Evolutionary conservation across 2,797 vertebrate genomes (phyloP), one percentile per base, ranked within the genome.

Genomic region (Taeniopygia guttata): DNA sequence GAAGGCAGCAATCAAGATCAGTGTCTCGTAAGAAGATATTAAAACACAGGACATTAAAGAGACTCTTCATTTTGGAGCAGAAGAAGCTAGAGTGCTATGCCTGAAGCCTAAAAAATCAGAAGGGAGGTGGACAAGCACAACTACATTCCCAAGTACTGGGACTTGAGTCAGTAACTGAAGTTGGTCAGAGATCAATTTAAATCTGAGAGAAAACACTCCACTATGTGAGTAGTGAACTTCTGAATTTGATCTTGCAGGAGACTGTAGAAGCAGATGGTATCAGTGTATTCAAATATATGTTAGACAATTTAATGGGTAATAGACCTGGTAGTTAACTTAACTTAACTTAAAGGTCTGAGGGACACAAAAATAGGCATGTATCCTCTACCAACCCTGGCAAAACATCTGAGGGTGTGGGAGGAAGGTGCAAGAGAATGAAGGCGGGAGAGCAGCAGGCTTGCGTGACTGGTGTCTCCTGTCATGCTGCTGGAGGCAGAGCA

Each of bases 381-480:
- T n/a, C 34, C 36, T 81, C 21, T 46, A 66, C 34, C 26, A 75
- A 19, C 9, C 14, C 22, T 74, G 27, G 36, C 21, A 29, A 12
- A 62, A 14, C 18, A 16, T 25, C 19, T 45, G 23, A 72, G 40
- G 13, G 11, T 81, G 46, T 1, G 6, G 43, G n/a, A 72, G 18
- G 14, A 68, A n/a, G 14, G 17, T 89, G 34, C 26, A 43, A 55
- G 25, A 84, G 54, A 58, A 9, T 0, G 0, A 45, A 63, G 14
- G 8, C 43, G 38, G 49, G 38, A 77, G 15, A 60, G 8, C 43
- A 62, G 17, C 51, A 36, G 45, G 16, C 30, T 36, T 9, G 6
- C 1, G 1, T 89, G 43, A 63, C 45, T 81, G 38, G 7, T 7
- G 18, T 59, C 36, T 72, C 23, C 46, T 19, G 0, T 40, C 1